phyloP scores from a whole-genome alignment of 2,888 invertebrate genomes.

The Brassicogethes aeneus region DNA sequence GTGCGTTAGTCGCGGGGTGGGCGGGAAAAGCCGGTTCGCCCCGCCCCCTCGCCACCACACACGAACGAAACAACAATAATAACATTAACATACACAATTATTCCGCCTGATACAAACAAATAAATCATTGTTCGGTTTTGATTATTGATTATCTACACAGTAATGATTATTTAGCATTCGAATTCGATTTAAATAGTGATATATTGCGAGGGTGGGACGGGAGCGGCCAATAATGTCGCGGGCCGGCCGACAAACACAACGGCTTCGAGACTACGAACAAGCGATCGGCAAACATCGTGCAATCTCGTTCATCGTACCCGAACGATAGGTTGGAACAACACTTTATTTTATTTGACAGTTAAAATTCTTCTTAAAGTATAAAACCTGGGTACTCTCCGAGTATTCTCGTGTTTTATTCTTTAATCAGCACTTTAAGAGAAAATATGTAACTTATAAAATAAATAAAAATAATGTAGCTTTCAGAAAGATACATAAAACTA shows the following conservation, averaged over 20 bases:
- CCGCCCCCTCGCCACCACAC: constrained; percentile 39
- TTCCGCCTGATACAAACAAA: constrained; percentile 31
- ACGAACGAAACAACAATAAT: constrained; percentile 38
- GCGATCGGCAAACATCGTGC: too few relatives aligned
- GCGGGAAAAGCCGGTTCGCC: constrained; percentile 44
- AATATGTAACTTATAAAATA: too few relatives aligned
- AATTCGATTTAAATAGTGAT: constrained; percentile 39
- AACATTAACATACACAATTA: constrained; percentile 40
- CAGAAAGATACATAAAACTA: too few relatives aligned
- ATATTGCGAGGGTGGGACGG: constrained; percentile 35
- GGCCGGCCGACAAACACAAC: constrained; percentile 27
- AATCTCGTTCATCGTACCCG: too few relatives aligned
- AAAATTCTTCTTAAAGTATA: too few relatives aligned
- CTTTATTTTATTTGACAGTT: too few relatives aligned
- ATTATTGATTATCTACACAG: constrained; percentile 45
- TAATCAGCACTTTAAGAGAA: too few relatives aligned
- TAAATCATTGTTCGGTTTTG: constrained; percentile 39
- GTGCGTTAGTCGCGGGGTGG: constrained; percentile 21
- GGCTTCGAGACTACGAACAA: not conserved
- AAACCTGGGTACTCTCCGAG: too few relatives aligned
- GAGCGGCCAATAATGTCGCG: constrained; percentile 27
- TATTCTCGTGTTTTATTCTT: too few relatives aligned
- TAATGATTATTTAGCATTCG: constrained; percentile 41
- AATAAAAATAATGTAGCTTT: too few relatives aligned
- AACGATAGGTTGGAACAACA: too few relatives aligned